Evolutionary conservation across 2,113 vertebrate species (phyloP).

Genomic region (Acanthochromis polyacanthus): DNA sequence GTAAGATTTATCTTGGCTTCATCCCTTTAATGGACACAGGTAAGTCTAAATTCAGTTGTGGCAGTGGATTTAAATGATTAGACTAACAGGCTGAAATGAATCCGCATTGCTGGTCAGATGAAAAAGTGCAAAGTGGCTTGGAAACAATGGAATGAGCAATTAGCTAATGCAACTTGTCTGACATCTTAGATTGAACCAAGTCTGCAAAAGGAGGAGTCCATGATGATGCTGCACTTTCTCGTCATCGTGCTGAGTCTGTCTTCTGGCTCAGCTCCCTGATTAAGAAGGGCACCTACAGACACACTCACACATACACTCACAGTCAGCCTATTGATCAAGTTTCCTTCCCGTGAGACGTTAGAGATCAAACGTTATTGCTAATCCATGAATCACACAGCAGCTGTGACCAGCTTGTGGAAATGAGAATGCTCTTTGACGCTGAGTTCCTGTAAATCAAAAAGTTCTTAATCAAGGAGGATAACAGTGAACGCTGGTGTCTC

Average conservation of each 20-base stretch:
- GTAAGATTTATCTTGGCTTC: background rate
- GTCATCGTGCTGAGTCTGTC: conserved; percentile 53
- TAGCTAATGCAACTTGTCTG: conserved; percentile 72
- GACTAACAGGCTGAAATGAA: conserved; percentile 17
- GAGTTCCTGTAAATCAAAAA: conserved; percentile 39
- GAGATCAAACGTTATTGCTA: conserved; percentile 48
- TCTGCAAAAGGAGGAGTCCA: conserved; percentile 41
- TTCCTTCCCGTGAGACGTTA: conserved; percentile 19
- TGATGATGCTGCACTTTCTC: conserved; percentile 74
- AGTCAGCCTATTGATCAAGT: conserved; percentile 41
- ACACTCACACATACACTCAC: conserved; percentile 38
- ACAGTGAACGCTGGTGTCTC: conserved; percentile 1
- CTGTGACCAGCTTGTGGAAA: conserved; percentile 31
- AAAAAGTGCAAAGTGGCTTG: conserved; percentile 44
- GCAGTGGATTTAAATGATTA: background rate
- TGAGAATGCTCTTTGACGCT: conserved; percentile 32
- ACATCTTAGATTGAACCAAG: conserved; percentile 42
- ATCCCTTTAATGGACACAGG: background rate
- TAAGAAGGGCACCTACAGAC: conserved; percentile 27
- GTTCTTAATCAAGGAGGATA: conserved; percentile 23
- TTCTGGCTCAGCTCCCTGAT: conserved; percentile 54
- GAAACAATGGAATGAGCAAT: conserved; percentile 59
- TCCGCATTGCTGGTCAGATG: conserved; percentile 44
- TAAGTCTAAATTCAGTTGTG: background rate
- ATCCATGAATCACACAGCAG: conserved; percentile 42